Percentiles rank a stretch among this genome's conserved stretches.
phyloP scores from a whole-genome alignment of 2,888 invertebrate species.

The Drosophila aldrichi region DNA sequence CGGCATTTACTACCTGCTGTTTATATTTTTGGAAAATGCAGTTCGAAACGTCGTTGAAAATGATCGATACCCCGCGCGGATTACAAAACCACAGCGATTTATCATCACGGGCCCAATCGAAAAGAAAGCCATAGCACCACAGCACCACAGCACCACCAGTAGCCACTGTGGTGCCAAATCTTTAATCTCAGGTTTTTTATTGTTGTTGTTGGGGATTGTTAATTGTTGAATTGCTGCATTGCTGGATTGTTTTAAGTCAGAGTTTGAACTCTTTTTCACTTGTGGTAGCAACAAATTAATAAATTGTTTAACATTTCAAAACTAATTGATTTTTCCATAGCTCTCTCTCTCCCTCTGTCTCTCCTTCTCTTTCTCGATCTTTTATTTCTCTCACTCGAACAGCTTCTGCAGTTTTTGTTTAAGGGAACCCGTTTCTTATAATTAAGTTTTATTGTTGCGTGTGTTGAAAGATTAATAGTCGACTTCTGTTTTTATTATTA shows the following conservation, averaged over 20 bases:
- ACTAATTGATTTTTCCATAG: constrained; percentile 76
- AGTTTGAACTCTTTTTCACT: constrained; percentile 30
- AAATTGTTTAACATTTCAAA: constrained; percentile 81
- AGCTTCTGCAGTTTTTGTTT: constrained; percentile 50
- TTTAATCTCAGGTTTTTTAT: constrained; percentile 41
- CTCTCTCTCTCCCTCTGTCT: constrained; percentile 12
- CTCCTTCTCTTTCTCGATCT: constrained; percentile 13
- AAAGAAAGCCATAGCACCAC: constrained; percentile 62
- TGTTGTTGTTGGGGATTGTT: constrained; percentile 21
- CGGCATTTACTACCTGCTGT: constrained; percentile 72
- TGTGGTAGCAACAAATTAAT: constrained; percentile 75
- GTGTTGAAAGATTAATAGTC: constrained; percentile 79
- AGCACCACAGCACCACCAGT: constrained; percentile 50
- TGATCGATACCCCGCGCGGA: constrained; percentile 68
- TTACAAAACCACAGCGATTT: constrained; percentile 72
- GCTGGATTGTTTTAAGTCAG: constrained; percentile 26
- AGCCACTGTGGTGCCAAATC: constrained; percentile 67
- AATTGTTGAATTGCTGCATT: constrained; percentile 34
- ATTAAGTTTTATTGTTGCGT: constrained; percentile 80
- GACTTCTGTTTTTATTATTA: constrained; percentile 76
- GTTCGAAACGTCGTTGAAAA: constrained; percentile 65
- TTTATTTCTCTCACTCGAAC: constrained; percentile 29
- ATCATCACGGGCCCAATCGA: constrained; percentile 65
- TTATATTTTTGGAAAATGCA: constrained; percentile 54
- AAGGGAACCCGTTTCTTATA: constrained; percentile 62